Conservation (phyloP, 2,113 vertebrate genomes). For the Dasyornis broadbenti region DNA sequence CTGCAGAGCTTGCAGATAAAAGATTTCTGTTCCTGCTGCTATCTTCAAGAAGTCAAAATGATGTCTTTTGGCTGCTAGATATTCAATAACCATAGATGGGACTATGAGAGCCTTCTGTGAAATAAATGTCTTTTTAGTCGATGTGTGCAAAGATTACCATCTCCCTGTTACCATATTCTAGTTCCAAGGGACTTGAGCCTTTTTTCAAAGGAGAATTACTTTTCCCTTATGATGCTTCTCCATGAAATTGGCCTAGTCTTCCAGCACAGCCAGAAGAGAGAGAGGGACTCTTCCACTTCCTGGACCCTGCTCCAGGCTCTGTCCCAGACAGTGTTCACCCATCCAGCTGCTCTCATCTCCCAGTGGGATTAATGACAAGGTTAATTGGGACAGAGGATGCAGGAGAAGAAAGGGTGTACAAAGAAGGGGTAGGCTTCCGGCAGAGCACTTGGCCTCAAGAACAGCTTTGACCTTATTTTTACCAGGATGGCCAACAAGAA, state of each 20-base stretch:
- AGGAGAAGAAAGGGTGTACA: not conserved
- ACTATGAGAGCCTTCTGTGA: not conserved
- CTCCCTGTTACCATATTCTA: not conserved
- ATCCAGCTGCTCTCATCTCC: not conserved
- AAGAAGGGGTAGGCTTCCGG: not conserved
- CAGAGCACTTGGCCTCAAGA: not conserved
- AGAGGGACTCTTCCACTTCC: not conserved
- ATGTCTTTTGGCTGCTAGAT: not conserved
- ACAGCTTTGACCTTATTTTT: not conserved
- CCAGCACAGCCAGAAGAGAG: not conserved
- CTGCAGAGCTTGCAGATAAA: not conserved
- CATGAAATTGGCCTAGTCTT: not conserved
- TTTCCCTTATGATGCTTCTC: not conserved
- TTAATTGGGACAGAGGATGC: not conserved
- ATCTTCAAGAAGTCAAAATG: not conserved
- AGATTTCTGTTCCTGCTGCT: not conserved
- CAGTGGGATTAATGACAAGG: rapidly evolving
- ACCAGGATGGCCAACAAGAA: not conserved
- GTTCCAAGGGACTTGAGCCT: not conserved
- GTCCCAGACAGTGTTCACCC: not conserved
- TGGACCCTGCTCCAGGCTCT: not conserved
- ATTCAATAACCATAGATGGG: not conserved
- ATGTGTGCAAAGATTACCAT: not conserved
- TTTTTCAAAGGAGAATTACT: not conserved
- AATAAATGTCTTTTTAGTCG: not conserved